phyloP scores from a whole-genome alignment of 2,888 invertebrate species.

The Hypomecis punctinalis region DNA sequence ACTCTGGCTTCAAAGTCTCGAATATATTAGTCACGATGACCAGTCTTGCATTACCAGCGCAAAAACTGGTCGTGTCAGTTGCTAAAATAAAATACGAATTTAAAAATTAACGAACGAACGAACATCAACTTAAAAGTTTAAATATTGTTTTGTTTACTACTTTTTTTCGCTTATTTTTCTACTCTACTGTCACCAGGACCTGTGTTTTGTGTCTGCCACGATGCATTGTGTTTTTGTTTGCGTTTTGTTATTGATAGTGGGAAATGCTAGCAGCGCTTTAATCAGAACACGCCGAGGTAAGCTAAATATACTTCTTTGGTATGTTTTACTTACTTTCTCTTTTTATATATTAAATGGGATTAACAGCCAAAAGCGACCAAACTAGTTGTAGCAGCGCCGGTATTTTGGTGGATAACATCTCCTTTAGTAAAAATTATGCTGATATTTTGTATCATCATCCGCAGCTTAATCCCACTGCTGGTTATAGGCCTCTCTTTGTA shows the following conservation, averaged over 20 bases:
- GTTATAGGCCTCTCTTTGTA: no score
- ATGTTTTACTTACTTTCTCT: background rate
- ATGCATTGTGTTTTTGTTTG: constrained; percentile 13
- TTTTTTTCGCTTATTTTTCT: no score
- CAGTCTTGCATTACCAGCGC: background rate
- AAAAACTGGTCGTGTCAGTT: background rate
- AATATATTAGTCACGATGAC: background rate
- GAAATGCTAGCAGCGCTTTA: background rate
- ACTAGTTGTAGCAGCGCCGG: background rate
- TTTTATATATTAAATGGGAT: background rate
- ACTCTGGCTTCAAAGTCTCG: background rate
- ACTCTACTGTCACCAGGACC: background rate
- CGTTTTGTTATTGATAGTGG: constrained; percentile 11
- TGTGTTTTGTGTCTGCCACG: background rate
- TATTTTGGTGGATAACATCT: background rate
- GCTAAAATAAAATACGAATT: no score
- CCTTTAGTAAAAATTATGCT: no score
- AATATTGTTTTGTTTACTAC: no score
- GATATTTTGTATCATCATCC: no score
- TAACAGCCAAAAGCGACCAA: background rate
- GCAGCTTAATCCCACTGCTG: no score
- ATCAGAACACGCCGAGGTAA: background rate
- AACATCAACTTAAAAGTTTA: no score
- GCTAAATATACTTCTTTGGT: background rate
- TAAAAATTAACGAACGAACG: no score